Conservation (phyloP, 2,888 invertebrate genomes). For the Cyaniris semiargus region DNA sequence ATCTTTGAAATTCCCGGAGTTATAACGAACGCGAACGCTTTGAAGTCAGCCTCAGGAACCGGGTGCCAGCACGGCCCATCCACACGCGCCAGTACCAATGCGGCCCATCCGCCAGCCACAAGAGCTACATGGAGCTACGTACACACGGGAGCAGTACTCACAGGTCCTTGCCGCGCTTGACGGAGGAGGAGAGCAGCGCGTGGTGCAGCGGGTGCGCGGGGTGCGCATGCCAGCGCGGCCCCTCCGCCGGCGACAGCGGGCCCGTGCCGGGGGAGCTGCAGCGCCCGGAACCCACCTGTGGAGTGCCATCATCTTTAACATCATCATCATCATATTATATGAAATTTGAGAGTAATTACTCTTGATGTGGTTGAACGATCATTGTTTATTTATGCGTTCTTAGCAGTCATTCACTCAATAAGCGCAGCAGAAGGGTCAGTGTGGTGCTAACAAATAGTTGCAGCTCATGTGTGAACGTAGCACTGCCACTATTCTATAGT, state of each 20-base stretch:
- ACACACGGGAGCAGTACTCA: conserved; percentile 52
- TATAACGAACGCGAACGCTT: not conserved
- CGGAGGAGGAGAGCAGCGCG: conserved; percentile 72
- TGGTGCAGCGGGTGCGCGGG: conserved; percentile 75
- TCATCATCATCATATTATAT: not conserved
- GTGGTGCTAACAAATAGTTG: too few species aligned
- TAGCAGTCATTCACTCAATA: too few species aligned
- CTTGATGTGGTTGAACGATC: too few species aligned
- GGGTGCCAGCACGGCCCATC: conserved; percentile 55
- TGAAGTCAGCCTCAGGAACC: conserved; percentile 52
- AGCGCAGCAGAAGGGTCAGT: too few species aligned
- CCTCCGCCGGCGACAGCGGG: conserved; percentile 73
- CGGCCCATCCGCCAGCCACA: conserved; percentile 74
- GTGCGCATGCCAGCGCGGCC: conserved; percentile 71
- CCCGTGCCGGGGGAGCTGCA: conserved; percentile 76
- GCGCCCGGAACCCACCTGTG: conserved; percentile 71
- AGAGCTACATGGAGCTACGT: not conserved
- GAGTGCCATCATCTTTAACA: conserved; percentile 27
- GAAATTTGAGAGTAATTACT: too few species aligned
- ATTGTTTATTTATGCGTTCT: too few species aligned
- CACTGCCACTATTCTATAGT: too few species aligned
- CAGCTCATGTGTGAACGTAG: too few species aligned
- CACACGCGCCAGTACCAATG: conserved; percentile 42
- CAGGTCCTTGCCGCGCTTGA: conserved; percentile 77
- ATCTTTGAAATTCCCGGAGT: not conserved